These are phyloP conservation scores for Callinectes sapidus DNA, from an alignment of 2,888 invertebrate genomes.

Conservation along the genomic window DNA sequence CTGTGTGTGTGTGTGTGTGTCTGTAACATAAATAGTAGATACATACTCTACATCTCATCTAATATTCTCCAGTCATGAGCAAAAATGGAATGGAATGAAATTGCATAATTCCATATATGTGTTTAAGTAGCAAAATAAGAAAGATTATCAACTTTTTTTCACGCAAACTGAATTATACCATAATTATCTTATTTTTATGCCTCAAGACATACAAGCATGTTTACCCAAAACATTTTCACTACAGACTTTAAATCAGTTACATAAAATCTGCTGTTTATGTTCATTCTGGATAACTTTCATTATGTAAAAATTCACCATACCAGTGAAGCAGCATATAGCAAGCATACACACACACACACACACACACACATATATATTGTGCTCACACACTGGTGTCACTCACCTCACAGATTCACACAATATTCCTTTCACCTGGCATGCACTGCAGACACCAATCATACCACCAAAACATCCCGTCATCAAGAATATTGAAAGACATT, in stretches of 20 bases:
- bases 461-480: not conserved
- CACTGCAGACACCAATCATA: not conserved
- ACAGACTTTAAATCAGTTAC: not conserved
- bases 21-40: no score
- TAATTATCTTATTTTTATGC: not conserved
- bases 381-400: no score
- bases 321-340: not conserved
- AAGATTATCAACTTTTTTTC: not conserved
- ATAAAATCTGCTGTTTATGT: not conserved
- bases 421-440: not conserved
- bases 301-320: not conserved
- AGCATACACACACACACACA: not conserved
- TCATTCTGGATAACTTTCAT: not conserved
- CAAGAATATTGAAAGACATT: not conserved
- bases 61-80: not conserved
- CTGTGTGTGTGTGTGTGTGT: no score
- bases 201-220: not conserved
- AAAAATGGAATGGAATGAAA: not conserved
- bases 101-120: not conserved
- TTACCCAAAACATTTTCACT: not conserved
- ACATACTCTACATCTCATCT: no score
- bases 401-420: not conserved
- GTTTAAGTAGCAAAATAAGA: not conserved
- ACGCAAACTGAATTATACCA: not conserved
- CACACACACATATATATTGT: not conserved